A percentile compares a stretch with the other conserved stretches of the same genome.
Evolutionary conservation across 2,888 invertebrate genomes (phyloP).

Genomic region (Molanna angustata): DNA sequence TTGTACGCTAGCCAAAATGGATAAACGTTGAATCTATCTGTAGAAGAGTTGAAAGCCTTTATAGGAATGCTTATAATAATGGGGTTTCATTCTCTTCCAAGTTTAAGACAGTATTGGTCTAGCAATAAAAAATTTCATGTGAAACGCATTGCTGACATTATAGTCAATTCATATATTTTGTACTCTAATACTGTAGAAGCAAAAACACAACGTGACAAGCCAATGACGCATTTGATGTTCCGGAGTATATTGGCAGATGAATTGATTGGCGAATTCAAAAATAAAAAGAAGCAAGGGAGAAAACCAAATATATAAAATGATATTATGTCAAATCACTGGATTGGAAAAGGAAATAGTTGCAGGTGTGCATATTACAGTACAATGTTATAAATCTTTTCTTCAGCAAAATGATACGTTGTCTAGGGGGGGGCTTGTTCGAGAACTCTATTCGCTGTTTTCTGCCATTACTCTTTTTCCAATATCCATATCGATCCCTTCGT

Average conservation of each 20-base stretch:
- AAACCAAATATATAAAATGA: constrained; percentile 2
- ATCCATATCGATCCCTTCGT: no score
- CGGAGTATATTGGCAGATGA: constrained; percentile 1
- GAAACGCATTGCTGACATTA: not conserved
- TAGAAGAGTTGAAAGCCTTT: constrained; percentile 5
- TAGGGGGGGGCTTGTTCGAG: no score
- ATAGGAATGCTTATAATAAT: constrained; percentile 1
- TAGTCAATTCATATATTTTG: not conserved
- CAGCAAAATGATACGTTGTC: no score
- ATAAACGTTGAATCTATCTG: not conserved
- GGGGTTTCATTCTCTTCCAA: not conserved
- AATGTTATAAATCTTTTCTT: no score
- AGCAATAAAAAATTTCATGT: not conserved
- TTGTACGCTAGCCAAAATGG: no score
- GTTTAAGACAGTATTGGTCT: not conserved
- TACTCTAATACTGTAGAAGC: not conserved
- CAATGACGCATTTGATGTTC: constrained; percentile 3
- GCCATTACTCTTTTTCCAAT: no score
- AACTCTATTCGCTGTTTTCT: no score
- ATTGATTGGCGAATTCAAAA: constrained; percentile 1
- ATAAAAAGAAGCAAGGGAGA: constrained; percentile 3
- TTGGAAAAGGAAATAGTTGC: constrained; percentile 4
- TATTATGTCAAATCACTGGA: constrained; percentile 1
- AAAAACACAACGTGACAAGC: constrained; percentile 3
- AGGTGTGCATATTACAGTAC: constrained; percentile 6